Base-by-base conservation (phyloP, 2,888 invertebrate genomes). In the Rotaria sp. region DNA sequence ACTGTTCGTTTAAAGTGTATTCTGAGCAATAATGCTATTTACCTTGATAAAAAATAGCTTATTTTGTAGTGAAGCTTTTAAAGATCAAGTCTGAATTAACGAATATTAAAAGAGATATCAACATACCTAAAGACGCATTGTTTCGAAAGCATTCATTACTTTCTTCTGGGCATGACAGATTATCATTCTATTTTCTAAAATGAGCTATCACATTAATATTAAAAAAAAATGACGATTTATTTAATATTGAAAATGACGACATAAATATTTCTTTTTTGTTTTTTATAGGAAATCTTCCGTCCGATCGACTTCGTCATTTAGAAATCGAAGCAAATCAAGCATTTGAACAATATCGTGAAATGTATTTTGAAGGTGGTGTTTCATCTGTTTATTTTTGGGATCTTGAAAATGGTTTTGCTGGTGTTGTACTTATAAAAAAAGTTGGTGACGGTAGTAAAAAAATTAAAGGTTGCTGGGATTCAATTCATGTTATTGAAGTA, bases 371-470 rank as follows among this genome's bases (percentile, higher is more conserved):
- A 92, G 99, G 99, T 86, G 99, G 99, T 2, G 97, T 99, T 1
- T 98, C 98, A 38, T 98, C 98, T 13, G 99, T 98, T 8, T 99
- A 99, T 92, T 93, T 99, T 88, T 99, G 99, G 99, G 99, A 99
- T 90, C 93, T 99, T 91, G 98, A 99, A 90, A 95, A 96, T 91
- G 86, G 98, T 11, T 99, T 99, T 93, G 91, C 93, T 93, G 96
- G 96, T 89, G 98, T 97, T 75, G 97, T 99, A 90, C 93, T 99
- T 89, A 98, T 99, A 89, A 99, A 99, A 92, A 99, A 99, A 92
- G 96, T 96, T 1, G 98, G 97, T 0, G 85, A 87, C 75, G 87
- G 85, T 15, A 85, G 50, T 30, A 87, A 86, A 52, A 85, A 84
- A 35, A 85, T 87, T 26, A 86, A 85, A 91, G 99, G 99, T 1